Evolutionary conservation across 2,797 vertebrate species (phyloP).

Genomic region (Podargus strigoides): DNA sequence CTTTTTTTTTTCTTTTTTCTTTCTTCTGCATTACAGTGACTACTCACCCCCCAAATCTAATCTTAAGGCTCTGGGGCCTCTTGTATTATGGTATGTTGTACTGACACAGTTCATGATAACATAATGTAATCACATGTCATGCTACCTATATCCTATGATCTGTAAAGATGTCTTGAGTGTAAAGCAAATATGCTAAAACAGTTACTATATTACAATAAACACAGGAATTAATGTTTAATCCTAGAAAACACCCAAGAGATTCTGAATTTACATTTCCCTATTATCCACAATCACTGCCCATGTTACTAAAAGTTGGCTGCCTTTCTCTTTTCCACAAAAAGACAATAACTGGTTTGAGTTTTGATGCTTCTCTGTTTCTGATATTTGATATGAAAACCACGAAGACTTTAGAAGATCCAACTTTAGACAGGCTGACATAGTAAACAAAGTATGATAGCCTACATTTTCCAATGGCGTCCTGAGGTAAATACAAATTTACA

Average conservation of each 20-base stretch:
- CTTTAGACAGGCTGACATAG: background rate
- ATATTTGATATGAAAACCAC: background rate
- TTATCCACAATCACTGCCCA: background rate
- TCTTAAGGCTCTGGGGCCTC: background rate
- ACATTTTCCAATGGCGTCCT: background rate
- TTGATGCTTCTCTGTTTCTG: background rate
- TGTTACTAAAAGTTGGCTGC: background rate
- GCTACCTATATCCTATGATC: background rate
- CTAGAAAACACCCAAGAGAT: background rate
- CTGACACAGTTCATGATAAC: background rate
- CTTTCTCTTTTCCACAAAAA: background rate
- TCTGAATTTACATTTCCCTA: background rate
- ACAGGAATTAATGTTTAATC: background rate
- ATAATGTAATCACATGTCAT: background rate
- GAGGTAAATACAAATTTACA: background rate
- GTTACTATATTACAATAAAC: slow-evolving; percentile 25
- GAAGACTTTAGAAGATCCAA: background rate
- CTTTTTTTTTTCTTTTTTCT: background rate
- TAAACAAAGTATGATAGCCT: background rate
- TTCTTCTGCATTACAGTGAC: background rate
- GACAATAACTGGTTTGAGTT: background rate
- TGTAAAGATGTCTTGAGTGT: background rate
- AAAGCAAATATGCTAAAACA: background rate
- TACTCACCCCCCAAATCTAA: background rate
- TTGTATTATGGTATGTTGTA: background rate